phyloP scores from a whole-genome alignment of 2,888 invertebrate species.

The Hylaea fasciaria region DNA sequence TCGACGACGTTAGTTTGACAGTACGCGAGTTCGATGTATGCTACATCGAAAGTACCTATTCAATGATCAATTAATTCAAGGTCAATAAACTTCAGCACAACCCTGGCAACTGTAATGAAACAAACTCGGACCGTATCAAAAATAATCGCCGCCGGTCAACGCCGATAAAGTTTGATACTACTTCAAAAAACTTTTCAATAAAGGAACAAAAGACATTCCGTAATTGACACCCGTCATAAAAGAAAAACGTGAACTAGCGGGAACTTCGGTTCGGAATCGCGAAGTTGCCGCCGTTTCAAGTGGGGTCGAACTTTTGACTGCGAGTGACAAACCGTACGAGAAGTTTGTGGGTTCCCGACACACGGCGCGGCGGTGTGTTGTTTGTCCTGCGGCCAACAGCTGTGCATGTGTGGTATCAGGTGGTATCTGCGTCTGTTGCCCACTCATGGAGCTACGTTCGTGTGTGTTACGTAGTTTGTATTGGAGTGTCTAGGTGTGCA shows the following conservation, averaged over 20 bases:
- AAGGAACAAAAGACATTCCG: conserved; percentile 57
- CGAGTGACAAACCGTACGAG: conserved; percentile 60
- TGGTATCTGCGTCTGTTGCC: not conserved
- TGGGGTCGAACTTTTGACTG: conserved; percentile 56
- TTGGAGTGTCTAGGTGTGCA: conserved; percentile 4
- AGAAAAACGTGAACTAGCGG: conserved; percentile 49
- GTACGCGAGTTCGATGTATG: too few species aligned
- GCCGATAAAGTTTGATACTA: conserved; percentile 40
- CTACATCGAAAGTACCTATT: too few species aligned
- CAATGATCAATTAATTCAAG: not conserved
- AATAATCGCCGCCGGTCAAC: conserved; percentile 40
- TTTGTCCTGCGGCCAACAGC: conserved; percentile 24
- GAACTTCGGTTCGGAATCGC: conserved; percentile 56
- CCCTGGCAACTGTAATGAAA: conserved; percentile 16
- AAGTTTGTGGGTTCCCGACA: conserved; percentile 43
- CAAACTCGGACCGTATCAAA: conserved; percentile 43
- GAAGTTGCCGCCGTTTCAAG: conserved; percentile 48
- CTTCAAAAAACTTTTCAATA: conserved; percentile 44
- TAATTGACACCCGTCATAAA: conserved; percentile 64
- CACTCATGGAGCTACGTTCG: too few species aligned
- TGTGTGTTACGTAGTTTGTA: not conserved
- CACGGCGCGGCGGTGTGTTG: conserved; percentile 18
- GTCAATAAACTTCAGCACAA: not conserved
- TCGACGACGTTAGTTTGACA: too few species aligned
- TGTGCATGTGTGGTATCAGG: conserved; percentile 1